phyloP scores from a whole-genome alignment of 2,113 vertebrate species.

The Takifugu flavidus region DNA sequence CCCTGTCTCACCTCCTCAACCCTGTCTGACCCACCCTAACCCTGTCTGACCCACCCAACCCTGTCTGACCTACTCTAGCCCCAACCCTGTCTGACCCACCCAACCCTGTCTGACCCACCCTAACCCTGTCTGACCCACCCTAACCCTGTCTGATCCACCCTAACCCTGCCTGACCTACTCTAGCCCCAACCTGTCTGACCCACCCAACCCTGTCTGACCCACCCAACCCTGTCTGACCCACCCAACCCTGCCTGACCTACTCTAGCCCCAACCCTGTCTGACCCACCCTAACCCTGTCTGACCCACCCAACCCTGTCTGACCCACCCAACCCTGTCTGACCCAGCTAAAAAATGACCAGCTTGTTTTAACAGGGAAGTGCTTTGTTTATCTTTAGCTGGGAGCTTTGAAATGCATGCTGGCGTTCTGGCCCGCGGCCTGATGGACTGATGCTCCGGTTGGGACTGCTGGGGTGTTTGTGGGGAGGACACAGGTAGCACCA shows the following conservation, averaged over 20 bases:
- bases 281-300: too few relatives aligned
- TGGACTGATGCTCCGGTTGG: conserved; percentile 13
- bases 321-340: too few relatives aligned
- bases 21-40: conserved; percentile 20
- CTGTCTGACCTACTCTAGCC: conserved; percentile 28
- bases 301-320: too few relatives aligned
- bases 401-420: conserved; percentile 71
- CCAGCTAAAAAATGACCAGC: conserved; percentile 39
- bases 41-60: too few relatives aligned
- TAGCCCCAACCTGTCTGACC: too few relatives aligned
- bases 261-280: too few relatives aligned
- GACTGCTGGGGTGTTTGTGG: not conserved
- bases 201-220: too few relatives aligned
- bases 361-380: conserved; percentile 72
- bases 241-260: too few relatives aligned
- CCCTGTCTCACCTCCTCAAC: conserved; percentile 13
- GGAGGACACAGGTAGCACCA: not conserved
- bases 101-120: too few relatives aligned
- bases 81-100: too few relatives aligned
- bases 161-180: not conserved
- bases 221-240: not conserved
- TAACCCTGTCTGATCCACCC: too few relatives aligned
- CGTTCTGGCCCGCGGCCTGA: conserved; percentile 51
- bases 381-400: conserved; percentile 66
- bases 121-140: too few relatives aligned